phyloP scores from a whole-genome alignment of 2,888 invertebrate genomes.

The Lasioglossum oenotherae region DNA sequence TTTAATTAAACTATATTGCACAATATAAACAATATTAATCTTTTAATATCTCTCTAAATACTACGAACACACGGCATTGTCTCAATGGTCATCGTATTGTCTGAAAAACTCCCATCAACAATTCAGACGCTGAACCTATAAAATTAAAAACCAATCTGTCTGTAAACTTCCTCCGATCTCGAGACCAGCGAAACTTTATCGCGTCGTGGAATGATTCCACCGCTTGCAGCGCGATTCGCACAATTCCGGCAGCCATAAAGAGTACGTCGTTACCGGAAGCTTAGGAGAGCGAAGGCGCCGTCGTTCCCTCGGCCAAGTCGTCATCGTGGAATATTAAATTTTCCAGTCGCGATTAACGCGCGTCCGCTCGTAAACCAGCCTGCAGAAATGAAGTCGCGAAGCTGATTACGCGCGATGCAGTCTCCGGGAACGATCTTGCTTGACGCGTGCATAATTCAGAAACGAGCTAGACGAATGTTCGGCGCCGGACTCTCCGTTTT shows the following conservation, averaged over 20 bases:
- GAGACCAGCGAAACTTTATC: background rate
- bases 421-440: conserved; percentile 28
- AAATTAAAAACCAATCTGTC: background rate
- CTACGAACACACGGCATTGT: no score
- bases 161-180: background rate
- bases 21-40: no score
- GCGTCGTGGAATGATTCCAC: background rate
- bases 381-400: conserved; percentile 19
- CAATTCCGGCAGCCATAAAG: background rate
- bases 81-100: background rate
- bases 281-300: background rate
- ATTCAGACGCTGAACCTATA: background rate
- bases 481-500: conserved; percentile 14
- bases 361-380: conserved; percentile 31
- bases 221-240: background rate
- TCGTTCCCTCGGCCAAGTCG: background rate
- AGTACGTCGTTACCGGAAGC: background rate
- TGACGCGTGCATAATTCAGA: conserved; percentile 38
- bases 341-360: background rate
- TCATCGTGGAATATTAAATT: background rate
- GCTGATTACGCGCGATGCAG: background rate
- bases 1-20: no score
- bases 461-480: conserved; percentile 25
- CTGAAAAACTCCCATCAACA: background rate
- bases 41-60: no score